A percentile compares a stretch with the other conserved stretches of the same genome.
Conservation (phyloP, 2,888 invertebrate genomes). For the Epicampocera succincta region DNA sequence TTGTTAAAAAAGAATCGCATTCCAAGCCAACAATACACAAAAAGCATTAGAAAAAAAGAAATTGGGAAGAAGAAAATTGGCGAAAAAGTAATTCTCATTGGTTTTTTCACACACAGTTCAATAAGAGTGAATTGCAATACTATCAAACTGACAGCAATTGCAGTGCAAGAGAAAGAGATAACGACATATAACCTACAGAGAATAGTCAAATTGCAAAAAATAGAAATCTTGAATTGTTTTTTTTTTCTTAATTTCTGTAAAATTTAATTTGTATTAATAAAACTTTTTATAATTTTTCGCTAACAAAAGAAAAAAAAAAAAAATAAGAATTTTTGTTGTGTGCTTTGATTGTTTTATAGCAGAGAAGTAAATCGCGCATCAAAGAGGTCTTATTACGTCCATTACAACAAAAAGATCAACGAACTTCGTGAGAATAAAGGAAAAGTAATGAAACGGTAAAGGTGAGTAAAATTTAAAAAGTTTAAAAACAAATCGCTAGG, state of each 20-base stretch:
- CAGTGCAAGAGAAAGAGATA: conserved; percentile 54
- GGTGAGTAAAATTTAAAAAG: conserved; percentile 35
- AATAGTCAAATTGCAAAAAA: conserved; percentile 58
- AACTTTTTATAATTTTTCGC: conserved; percentile 20
- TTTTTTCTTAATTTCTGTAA: conserved; percentile 27
- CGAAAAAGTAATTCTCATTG: conserved; percentile 63
- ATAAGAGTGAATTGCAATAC: conserved; percentile 37
- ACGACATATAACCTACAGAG: conserved; percentile 46
- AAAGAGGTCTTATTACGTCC: conserved; percentile 53
- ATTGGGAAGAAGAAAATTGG: conserved; percentile 58
- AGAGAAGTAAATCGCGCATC: conserved; percentile 24
- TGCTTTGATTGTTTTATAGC: conserved; percentile 35
- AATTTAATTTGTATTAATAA: conserved; percentile 20
- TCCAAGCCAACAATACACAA: conserved; percentile 58
- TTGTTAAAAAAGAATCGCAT: conserved; percentile 53
- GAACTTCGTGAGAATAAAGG: conserved; percentile 53
- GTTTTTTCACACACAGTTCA: conserved; percentile 29
- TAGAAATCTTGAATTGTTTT: conserved; percentile 30
- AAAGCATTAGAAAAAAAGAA: conserved; percentile 25
- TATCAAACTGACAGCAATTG: background rate
- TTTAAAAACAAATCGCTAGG: background rate
- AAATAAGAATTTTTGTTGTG: conserved; percentile 24
- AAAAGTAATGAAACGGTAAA: conserved; percentile 21
- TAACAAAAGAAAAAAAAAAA: conserved; percentile 22
- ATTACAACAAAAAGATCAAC: conserved; percentile 67